Evolutionary conservation across 2,113 vertebrate genomes (phyloP).

Genomic region (Neodon shergylaensis): DNA sequence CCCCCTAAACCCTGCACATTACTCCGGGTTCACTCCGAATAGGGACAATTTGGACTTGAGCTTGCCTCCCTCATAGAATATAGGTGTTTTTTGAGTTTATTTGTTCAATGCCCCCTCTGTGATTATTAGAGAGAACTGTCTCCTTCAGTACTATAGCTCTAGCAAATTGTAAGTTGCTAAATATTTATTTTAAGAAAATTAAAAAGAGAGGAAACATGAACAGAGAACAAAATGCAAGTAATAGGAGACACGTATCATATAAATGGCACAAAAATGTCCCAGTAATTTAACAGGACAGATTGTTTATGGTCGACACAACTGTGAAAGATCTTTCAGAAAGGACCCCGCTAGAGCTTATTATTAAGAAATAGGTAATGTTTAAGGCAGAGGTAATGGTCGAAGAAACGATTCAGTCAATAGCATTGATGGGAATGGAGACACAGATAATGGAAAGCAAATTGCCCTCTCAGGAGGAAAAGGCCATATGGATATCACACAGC

Average conservation of each 20-base stretch:
- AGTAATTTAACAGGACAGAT: conserved; percentile 19
- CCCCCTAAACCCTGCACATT: too few species aligned
- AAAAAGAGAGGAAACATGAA: background rate
- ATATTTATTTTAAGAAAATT: background rate
- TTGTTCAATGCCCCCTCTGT: background rate
- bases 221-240: conserved; percentile 3
- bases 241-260: background rate
- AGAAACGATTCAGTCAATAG: background rate
- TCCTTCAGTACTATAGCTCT: background rate
- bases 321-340: background rate
- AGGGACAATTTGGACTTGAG: background rate
- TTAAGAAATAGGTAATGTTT: background rate
- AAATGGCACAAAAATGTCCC: background rate
- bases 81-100: background rate
- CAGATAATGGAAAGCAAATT: background rate
- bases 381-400: background rate
- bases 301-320: background rate
- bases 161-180: background rate
- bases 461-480: background rate
- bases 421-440: background rate
- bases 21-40: background rate
- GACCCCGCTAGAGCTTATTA: background rate
- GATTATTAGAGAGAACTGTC: background rate
- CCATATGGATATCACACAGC: background rate
- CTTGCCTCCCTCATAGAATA: background rate